These are phyloP conservation scores for Autographa gamma DNA, from an alignment of 2,888 invertebrate genomes.

Conservation along the genomic window DNA sequence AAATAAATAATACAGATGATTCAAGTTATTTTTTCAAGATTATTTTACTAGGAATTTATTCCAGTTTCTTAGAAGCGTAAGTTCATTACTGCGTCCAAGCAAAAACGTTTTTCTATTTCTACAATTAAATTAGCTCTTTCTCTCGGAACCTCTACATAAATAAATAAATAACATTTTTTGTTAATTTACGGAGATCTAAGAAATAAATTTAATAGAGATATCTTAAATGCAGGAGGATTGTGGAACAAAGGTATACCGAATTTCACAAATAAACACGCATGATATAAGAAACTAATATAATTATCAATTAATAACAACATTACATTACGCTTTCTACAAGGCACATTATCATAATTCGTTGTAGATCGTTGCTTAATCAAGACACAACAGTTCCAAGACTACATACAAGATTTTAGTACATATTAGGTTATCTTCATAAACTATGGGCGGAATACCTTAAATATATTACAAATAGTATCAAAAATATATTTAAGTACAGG, in stretches of 20 bases:
- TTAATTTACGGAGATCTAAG: too few relatives aligned
- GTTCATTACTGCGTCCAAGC: too few relatives aligned
- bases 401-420: conserved; percentile 13
- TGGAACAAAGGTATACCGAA: too few relatives aligned
- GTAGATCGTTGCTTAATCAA: conserved; percentile 51
- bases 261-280: conserved; percentile 12
- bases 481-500: conserved; percentile 47
- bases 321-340: conserved; percentile 62
- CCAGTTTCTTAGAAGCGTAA: too few relatives aligned
- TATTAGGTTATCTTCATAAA: conserved; percentile 18
- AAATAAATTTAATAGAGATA: too few relatives aligned
- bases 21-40: too few relatives aligned
- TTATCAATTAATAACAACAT: conserved; percentile 57
- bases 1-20: too few relatives aligned
- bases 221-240: background rate
- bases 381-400: conserved; percentile 14
- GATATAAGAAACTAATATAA: conserved; percentile 52
- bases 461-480: conserved; percentile 48
- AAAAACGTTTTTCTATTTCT: too few relatives aligned
- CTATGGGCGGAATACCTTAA: conserved; percentile 36
- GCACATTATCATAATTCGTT: conserved; percentile 59
- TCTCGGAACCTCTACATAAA: too few relatives aligned
- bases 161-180: too few relatives aligned
- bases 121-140: too few relatives aligned
- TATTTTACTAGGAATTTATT: too few relatives aligned